These are phyloP conservation scores for Myotis davidii DNA, from an alignment of 2,113 vertebrate genomes.

Conservation along the genomic window DNA sequence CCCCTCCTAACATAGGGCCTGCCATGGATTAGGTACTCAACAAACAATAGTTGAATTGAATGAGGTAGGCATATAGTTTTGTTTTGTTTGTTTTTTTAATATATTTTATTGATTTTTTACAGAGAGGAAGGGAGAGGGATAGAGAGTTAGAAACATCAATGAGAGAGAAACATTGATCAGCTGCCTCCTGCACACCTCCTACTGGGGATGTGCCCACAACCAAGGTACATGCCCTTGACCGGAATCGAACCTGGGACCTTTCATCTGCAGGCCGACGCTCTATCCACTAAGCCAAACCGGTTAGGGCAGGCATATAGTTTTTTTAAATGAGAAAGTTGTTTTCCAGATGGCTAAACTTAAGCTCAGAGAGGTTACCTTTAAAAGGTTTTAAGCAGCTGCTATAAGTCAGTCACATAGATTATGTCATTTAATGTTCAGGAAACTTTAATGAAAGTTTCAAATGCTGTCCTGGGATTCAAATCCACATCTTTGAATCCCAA, in stretches of 20 bases:
- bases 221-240: too few species aligned
- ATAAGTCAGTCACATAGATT: background rate
- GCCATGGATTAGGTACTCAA: background rate
- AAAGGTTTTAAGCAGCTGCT: background rate
- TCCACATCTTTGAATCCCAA: background rate
- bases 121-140: too few species aligned
- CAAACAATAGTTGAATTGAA: background rate
- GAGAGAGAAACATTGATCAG: too few species aligned
- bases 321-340: constrained; percentile 1
- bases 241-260: too few species aligned
- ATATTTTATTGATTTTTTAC: too few species aligned
- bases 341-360: constrained; percentile 6
- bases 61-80: background rate
- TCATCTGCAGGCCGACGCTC: too few species aligned
- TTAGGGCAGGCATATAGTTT: background rate
- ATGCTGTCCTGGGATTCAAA: background rate
- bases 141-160: too few species aligned
- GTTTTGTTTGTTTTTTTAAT: too few species aligned
- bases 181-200: too few species aligned
- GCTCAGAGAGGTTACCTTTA: background rate
- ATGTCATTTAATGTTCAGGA: background rate
- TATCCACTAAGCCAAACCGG: too few species aligned
- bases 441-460: background rate
- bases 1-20: background rate
- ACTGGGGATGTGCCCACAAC: too few species aligned